Percentiles rank a stretch among this genome's conserved stretches.
These are phyloP conservation scores for Steinernema carpocapsae DNA, from an alignment of 2,888 invertebrate genomes.

Conservation along the genomic window DNA sequence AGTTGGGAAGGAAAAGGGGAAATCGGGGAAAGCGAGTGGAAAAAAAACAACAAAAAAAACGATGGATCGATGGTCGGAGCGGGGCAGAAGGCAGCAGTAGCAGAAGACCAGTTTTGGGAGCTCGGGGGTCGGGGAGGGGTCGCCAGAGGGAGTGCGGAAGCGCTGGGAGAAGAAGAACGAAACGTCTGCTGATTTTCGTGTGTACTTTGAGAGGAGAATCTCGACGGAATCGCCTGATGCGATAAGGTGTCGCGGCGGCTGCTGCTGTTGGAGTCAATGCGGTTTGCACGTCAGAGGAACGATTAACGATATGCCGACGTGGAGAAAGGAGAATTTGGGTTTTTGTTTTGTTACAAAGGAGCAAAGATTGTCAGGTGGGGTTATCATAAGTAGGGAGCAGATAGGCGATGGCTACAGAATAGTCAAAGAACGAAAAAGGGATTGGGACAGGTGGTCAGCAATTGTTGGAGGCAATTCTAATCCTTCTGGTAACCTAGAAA, in stretches of 20 bases:
- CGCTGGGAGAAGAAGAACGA: not conserved
- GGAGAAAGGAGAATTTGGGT: not conserved
- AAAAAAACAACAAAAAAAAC: not conserved
- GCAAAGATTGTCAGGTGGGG: not conserved
- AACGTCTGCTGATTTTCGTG: not conserved
- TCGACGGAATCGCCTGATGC: slow-evolving; percentile 30
- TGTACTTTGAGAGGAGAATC: slow-evolving; percentile 18
- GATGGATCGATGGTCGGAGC: no score
- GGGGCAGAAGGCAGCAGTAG: no score
- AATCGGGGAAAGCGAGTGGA: not conserved
- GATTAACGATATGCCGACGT: not conserved
- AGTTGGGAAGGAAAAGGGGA: not conserved
- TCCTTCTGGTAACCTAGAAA: no score
- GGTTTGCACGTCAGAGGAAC: not conserved
- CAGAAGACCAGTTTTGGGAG: slow-evolving; percentile 16
- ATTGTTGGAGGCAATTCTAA: no score
- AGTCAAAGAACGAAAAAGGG: no score
- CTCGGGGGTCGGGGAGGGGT: not conserved
- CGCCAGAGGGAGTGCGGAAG: no score
- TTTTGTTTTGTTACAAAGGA: slow-evolving; percentile 2
- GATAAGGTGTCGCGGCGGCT: slow-evolving; percentile 1
- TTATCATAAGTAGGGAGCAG: no score
- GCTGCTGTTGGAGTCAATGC: not conserved
- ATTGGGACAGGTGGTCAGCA: no score
- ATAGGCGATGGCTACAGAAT: no score